phyloP scores from a whole-genome alignment of 2,113 vertebrate species.

The Epinephelus cyanopodus region DNA sequence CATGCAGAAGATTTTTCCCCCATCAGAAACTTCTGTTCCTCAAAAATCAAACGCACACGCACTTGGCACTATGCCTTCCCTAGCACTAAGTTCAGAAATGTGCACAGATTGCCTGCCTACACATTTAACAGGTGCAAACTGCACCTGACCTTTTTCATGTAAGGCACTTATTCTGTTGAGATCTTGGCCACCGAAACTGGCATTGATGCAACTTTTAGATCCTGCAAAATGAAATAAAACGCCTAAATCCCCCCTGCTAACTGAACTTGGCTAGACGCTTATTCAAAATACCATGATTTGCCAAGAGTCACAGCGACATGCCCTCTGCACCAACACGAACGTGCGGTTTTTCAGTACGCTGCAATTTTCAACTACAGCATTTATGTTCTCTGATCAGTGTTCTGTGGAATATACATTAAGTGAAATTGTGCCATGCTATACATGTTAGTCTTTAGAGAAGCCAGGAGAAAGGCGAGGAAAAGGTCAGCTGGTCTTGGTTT shows the following conservation, averaged over 20 bases:
- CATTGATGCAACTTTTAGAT: slow-evolving; percentile 15
- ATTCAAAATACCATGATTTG: slow-evolving; percentile 34
- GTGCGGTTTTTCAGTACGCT: neutral
- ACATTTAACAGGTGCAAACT: slow-evolving; percentile 38
- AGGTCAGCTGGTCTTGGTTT: slow-evolving; percentile 36
- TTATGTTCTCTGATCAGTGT: slow-evolving; percentile 9
- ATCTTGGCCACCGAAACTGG: slow-evolving; percentile 28
- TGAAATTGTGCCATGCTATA: slow-evolving; percentile 18
- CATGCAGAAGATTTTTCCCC: neutral
- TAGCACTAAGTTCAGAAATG: neutral
- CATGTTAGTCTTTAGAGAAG: neutral
- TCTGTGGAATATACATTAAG: slow-evolving; percentile 3
- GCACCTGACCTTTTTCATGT: slow-evolving; percentile 23
- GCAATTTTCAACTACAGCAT: neutral
- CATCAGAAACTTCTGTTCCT: neutral
- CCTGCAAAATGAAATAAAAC: slow-evolving; percentile 48
- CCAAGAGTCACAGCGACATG: slow-evolving; percentile 24
- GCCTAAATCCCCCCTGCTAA: slow-evolving; percentile 18
- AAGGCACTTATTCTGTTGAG: slow-evolving; percentile 33
- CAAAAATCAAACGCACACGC: neutral
- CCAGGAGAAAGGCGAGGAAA: slow-evolving; percentile 37
- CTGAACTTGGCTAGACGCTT: slow-evolving; percentile 28
- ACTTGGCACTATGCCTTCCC: neutral
- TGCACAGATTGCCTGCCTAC: slow-evolving; percentile 2
- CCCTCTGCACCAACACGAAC: neutral